phyloP scores from a whole-genome alignment of 2,113 vertebrate species.

The Verasper variegatus region DNA sequence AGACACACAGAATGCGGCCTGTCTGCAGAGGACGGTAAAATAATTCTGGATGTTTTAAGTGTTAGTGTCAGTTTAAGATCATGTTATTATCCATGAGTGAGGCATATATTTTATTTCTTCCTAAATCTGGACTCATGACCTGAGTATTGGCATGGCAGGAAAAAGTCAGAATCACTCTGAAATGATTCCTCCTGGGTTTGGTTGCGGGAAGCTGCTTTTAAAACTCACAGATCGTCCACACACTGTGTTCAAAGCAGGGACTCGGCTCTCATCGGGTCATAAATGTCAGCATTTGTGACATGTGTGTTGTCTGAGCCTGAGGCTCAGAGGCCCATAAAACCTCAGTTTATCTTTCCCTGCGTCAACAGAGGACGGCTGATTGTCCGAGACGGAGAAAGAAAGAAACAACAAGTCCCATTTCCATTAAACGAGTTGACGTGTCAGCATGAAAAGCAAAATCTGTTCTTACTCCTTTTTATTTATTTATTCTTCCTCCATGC shows the following conservation, averaged over 20 bases:
- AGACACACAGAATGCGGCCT: too few species aligned
- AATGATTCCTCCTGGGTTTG: neutral
- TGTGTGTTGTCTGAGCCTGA: conserved; percentile 21
- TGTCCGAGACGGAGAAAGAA: conserved; percentile 28
- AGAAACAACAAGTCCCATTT: conserved; percentile 52
- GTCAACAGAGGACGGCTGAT: conserved; percentile 49
- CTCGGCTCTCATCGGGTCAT: conserved; percentile 42
- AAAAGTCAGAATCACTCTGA: neutral
- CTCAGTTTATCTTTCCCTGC: conserved; percentile 50
- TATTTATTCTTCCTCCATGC: neutral
- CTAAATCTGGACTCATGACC: neutral
- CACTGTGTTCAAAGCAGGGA: conserved; percentile 28
- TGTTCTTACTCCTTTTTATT: conserved; percentile 8
- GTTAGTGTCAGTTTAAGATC: too few species aligned
- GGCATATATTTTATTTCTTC: neutral
- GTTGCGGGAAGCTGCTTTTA: neutral
- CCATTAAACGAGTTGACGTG: conserved; percentile 54
- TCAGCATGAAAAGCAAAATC: conserved; percentile 38
- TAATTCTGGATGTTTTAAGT: too few species aligned
- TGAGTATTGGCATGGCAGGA: neutral
- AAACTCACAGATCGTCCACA: conserved; percentile 7
- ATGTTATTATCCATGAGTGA: too few species aligned
- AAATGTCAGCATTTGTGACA: conserved; percentile 37
- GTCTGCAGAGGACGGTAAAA: too few species aligned
- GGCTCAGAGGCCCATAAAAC: conserved; percentile 51